Conservation (phyloP, 2,888 invertebrate genomes). For the Polydesmus complanatus region DNA sequence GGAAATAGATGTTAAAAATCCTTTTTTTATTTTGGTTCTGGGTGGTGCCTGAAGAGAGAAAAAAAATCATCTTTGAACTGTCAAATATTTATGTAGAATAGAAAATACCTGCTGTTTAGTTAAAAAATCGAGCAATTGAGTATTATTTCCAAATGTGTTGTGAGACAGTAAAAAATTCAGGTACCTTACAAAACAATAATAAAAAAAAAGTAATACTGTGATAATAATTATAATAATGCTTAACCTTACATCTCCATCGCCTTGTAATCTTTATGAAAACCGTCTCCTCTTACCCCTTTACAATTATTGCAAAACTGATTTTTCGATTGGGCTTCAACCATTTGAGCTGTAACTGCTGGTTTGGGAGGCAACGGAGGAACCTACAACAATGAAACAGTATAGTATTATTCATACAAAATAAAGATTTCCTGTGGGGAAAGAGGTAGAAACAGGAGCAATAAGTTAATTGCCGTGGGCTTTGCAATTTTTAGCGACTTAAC, state of each 20-base stretch:
- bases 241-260: conserved; percentile 30
- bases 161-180: conserved; percentile 29
- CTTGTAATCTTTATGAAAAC: conserved; percentile 33
- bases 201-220: neutral
- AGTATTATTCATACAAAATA: neutral
- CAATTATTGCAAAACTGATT: conserved; percentile 31
- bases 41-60: conserved; percentile 26
- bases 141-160: conserved; percentile 29
- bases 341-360: conserved; percentile 32
- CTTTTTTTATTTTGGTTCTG: conserved; percentile 30
- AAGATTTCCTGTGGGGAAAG: too few relatives aligned
- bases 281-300: conserved; percentile 32
- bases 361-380: conserved; percentile 34
- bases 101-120: conserved; percentile 27
- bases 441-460: neutral
- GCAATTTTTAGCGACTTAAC: neutral
- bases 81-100: neutral
- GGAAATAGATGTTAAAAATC: conserved; percentile 29
- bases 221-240: conserved; percentile 10
- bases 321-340: conserved; percentile 31
- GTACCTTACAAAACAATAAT: conserved; percentile 26
- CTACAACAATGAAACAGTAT: too few relatives aligned
- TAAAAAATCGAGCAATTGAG: conserved; percentile 28
- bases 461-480: too few relatives aligned
- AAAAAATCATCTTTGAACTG: neutral